Evolutionary conservation across 1,140 invertebrate species (phyloP).

Genomic region (Panagrolaimus sp.): DNA sequence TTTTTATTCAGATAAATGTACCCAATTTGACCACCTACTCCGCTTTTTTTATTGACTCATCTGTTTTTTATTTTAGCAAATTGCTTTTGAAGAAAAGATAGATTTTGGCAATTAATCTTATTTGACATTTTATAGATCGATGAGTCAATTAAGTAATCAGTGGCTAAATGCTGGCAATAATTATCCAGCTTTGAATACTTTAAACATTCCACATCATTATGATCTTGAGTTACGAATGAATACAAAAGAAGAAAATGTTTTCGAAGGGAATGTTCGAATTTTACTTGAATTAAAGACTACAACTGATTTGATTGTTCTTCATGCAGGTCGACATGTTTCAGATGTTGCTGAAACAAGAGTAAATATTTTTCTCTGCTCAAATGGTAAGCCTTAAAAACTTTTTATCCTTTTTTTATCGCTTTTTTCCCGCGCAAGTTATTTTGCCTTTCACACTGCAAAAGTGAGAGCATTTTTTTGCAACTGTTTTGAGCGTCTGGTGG

Average conservation of each 20-base stretch:
- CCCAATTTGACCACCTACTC: too few species aligned
- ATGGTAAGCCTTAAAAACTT: neutral
- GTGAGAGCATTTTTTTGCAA: too few species aligned
- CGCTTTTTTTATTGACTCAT: conserved; percentile 1
- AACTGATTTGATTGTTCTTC: neutral
- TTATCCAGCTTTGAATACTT: neutral
- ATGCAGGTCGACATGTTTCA: conserved; percentile 4
- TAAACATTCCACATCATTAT: conserved; percentile 3
- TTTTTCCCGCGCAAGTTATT: too few species aligned
- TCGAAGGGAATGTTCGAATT: conserved; percentile 6
- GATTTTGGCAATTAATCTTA: neutral
- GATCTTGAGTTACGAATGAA: conserved; percentile 1
- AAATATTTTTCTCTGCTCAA: neutral
- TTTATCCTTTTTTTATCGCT: too few species aligned
- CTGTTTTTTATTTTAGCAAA: neutral
- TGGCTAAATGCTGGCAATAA: neutral
- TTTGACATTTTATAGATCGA: neutral
- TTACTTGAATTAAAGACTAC: neutral
- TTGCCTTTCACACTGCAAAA: too few species aligned
- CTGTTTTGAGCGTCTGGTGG: too few species aligned
- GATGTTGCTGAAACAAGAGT: neutral
- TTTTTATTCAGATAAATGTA: too few species aligned
- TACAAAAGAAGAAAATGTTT: conserved; percentile 4
- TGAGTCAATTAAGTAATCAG: neutral
- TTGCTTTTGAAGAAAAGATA: neutral